Base-by-base conservation (phyloP, 2,113 vertebrate species). In the Athene cunicularia region DNA sequence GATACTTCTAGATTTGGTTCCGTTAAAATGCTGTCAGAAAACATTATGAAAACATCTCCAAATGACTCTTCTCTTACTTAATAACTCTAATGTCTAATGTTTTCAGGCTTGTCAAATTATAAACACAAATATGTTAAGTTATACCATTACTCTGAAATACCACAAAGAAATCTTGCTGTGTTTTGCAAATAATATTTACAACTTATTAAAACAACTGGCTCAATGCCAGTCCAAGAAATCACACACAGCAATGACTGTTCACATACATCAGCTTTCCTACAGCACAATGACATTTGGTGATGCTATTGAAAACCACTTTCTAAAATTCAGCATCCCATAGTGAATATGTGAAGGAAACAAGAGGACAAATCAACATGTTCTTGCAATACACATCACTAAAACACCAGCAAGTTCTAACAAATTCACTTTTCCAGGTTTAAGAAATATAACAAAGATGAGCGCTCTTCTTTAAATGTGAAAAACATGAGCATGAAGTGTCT, bases 11-110 rank as follows among this genome's bases (percentile, higher is more conserved):
- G 74, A 87, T 95, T 90, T 90, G 77, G 58, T 68, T 95, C 94
- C 84, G 93, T 95, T 95, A 95, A 59, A 95, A 94, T 63, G 70
- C 74, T 93, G 95, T 86, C 86, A 92, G 70, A 88, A 96, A 92
- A 76, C 59, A 85, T 94, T 95, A 96, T 27, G 50, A 88, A 95
- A 96, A 85, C 70, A 95, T 66, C 59, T 86, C 90, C 87, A 97
- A 95, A 79, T 58, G 64, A 37, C 64, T 89, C 80, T 52, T 68
- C 84, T 86, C 43, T 79, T 88, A 77, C 85, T 93, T 84, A 94
- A 93, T 94, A 80, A 60, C 76, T 28, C 56, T 76, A 73, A 77
- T 84, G 87, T 63, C 64, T 91, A 91, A 93, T 67, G 70, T 88
- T 93, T 95, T 67, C 79, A 68, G 66, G 47, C 66, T 93, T 95